phyloP scores from a whole-genome alignment of 2,797 vertebrate genomes.

The Pyrocephalus nanus region DNA sequence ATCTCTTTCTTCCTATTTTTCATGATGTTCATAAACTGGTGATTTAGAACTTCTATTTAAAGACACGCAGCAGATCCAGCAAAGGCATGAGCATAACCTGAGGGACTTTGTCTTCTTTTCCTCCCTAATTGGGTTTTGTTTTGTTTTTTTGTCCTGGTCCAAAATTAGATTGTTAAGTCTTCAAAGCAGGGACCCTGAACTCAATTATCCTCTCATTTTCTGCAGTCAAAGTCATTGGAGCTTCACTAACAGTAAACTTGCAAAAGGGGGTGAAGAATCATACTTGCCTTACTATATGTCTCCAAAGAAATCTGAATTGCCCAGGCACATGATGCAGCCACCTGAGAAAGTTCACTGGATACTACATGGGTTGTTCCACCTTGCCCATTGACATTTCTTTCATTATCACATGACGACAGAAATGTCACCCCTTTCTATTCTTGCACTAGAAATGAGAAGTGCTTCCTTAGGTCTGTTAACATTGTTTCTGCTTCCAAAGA shows the following conservation, averaged over 20 bases:
- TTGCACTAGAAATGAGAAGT: background rate
- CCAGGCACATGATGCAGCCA: accelerated
- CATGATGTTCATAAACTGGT: background rate
- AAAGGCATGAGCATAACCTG: constrained; percentile 19
- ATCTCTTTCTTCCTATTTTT: background rate
- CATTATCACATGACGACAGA: background rate
- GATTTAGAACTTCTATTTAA: constrained; percentile 42
- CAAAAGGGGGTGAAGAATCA: background rate
- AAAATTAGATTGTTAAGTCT: constrained; percentile 45
- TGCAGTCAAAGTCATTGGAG: constrained; percentile 23
- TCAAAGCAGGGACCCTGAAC: constrained; percentile 53
- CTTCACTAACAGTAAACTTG: background rate
- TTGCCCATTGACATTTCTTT: background rate
- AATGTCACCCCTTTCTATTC: background rate
- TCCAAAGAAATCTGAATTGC: background rate
- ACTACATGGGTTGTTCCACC: background rate
- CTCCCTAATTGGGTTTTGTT: constrained; percentile 49
- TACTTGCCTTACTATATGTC: background rate
- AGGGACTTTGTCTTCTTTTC: constrained; percentile 34
- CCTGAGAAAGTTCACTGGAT: background rate
- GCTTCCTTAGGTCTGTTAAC: background rate
- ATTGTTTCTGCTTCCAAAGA: background rate
- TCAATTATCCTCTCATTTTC: constrained; percentile 49
- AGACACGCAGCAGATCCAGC: background rate
- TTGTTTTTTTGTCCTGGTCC: constrained; percentile 4